phyloP scores from a whole-genome alignment of 1,140 invertebrate species.

The Drosophila simulans region DNA sequence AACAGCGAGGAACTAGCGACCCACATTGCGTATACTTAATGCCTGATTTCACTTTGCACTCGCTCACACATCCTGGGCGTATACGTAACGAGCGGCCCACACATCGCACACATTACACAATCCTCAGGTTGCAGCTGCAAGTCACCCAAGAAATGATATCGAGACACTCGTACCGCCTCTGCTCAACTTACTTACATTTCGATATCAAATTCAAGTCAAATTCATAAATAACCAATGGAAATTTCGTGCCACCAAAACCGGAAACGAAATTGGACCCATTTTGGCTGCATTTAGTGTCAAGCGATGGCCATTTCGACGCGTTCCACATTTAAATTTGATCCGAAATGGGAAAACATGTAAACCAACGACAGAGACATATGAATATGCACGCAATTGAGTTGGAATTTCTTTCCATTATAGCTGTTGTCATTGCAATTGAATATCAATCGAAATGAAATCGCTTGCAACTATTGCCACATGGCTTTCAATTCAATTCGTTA shows the following conservation, averaged over 20 bases:
- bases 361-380: slow-evolving; percentile 29
- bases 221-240: slow-evolving; percentile 48
- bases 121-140: slow-evolving; percentile 36
- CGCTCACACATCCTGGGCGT: slow-evolving; percentile 36
- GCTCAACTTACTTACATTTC: slow-evolving; percentile 12
- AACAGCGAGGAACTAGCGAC: slow-evolving; percentile 5
- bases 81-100: slow-evolving; percentile 46
- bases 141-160: slow-evolving; percentile 25
- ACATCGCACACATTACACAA: slow-evolving; percentile 32
- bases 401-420: slow-evolving; percentile 61
- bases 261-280: slow-evolving; percentile 68
- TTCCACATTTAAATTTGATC: slow-evolving; percentile 62
- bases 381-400: slow-evolving; percentile 66
- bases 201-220: slow-evolving; percentile 14
- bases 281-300: slow-evolving; percentile 67
- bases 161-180: slow-evolving; percentile 27
- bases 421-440: slow-evolving; percentile 62
- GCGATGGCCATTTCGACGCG: slow-evolving; percentile 69
- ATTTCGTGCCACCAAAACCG: slow-evolving; percentile 59
- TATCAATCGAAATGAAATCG: slow-evolving; percentile 64
- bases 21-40: slow-evolving; percentile 65
- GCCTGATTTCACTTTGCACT: slow-evolving; percentile 17
- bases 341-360: slow-evolving; percentile 45
- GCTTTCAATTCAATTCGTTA: slow-evolving; percentile 38
- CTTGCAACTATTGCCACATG: slow-evolving; percentile 41